Evolutionary conservation across 2,797 vertebrate species (phyloP).

Genomic region (Champsocephalus gunnari): DNA sequence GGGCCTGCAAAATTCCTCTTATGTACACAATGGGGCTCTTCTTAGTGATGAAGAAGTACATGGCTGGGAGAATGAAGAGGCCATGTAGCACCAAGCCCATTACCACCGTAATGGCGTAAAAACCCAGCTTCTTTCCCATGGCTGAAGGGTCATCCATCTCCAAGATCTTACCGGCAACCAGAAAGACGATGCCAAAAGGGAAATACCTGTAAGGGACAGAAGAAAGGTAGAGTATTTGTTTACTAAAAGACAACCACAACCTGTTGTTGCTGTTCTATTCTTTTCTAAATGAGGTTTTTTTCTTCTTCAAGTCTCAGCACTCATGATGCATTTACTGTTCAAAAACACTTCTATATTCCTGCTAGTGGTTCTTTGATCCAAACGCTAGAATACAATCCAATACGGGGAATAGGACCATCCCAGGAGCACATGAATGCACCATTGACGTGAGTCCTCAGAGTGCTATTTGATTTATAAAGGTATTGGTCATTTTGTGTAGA

Average conservation of each 20-base stretch:
- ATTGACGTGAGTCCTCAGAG: too few species aligned
- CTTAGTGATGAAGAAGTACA: conserved; percentile 98
- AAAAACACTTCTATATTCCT: background rate
- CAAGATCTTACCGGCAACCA: conserved; percentile 98
- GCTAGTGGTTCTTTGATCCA: background rate
- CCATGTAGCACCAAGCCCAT: conserved; percentile 95
- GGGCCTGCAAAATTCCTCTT: conserved; percentile 94
- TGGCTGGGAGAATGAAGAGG: conserved; percentile 94
- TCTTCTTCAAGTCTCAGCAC: background rate
- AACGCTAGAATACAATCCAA: background rate
- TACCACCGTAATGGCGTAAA: conserved; percentile 96
- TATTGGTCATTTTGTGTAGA: background rate
- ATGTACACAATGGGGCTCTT: conserved; percentile 99
- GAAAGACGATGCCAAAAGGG: conserved; percentile 97
- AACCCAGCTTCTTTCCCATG: conserved; percentile 96
- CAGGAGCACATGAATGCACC: too few species aligned
- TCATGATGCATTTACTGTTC: background rate
- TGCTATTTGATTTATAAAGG: background rate
- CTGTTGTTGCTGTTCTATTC: too few species aligned
- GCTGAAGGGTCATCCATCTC: conserved; percentile 98
- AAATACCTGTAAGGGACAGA: conserved; percentile 89
- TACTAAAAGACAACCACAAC: background rate
- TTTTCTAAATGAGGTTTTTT: background rate
- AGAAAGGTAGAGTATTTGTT: background rate
- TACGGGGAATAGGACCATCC: too few species aligned